Percentiles rank a stretch among this genome's conserved stretches.
phyloP scores from a whole-genome alignment of 2,888 invertebrate genomes.

The Ophion obscuratus region DNA sequence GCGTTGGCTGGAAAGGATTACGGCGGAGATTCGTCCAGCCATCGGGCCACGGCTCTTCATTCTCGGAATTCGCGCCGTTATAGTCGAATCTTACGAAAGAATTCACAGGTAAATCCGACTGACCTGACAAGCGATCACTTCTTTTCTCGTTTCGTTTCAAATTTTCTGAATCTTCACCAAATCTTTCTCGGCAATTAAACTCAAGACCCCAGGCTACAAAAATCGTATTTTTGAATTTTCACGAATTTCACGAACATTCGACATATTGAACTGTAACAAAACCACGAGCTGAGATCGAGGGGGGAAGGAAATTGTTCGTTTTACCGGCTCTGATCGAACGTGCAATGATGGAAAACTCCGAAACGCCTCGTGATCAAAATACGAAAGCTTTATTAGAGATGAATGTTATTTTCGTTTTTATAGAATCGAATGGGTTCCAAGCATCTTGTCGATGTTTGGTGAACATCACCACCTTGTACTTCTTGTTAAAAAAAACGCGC shows the following conservation, averaged over 20 bases:
- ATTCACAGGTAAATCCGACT: slow-evolving; percentile 89
- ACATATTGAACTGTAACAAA: no score
- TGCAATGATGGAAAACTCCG: neutral
- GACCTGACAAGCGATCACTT: neutral
- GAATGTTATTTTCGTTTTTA: slow-evolving; percentile 40
- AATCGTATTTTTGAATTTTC: no score
- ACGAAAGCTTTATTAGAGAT: slow-evolving; percentile 55
- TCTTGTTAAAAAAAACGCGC: slow-evolving; percentile 22
- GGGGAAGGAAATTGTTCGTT: neutral
- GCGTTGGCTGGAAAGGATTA: slow-evolving; percentile 98
- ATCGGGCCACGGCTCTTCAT: slow-evolving; percentile 99
- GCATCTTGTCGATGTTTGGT: slow-evolving; percentile 46
- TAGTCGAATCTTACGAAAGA: slow-evolving; percentile 98
- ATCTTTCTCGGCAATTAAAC: no score
- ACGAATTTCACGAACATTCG: no score
- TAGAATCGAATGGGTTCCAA: slow-evolving; percentile 45
- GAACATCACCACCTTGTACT: slow-evolving; percentile 26
- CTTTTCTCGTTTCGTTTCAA: neutral
- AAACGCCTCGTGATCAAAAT: slow-evolving; percentile 34
- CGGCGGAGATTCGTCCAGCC: slow-evolving; percentile 98
- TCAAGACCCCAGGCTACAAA: no score
- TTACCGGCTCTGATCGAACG: neutral
- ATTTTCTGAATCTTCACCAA: slow-evolving; percentile 18
- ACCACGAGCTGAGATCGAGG: neutral
- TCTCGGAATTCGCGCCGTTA: slow-evolving; percentile 95